Evolutionary conservation across 35 echinoderm and acorn worm species (phyloP).

Genomic region (Chiridota heheva): DNA sequence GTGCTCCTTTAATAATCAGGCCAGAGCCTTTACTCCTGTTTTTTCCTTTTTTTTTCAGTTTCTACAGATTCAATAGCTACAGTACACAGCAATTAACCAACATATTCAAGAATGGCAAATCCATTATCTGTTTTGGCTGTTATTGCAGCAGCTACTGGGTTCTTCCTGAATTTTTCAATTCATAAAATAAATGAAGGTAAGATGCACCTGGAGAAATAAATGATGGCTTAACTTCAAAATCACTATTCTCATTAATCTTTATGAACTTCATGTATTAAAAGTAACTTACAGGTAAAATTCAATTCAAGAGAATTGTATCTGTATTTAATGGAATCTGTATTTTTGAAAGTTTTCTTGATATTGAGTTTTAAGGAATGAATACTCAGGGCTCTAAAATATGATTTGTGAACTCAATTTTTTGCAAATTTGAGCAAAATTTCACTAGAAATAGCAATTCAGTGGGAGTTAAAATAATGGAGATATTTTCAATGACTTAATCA

Average conservation of each 20-base stretch:
- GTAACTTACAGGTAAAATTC: neutral
- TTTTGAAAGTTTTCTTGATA: neutral
- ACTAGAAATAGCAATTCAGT: too few relatives aligned
- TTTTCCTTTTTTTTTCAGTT: too few relatives aligned
- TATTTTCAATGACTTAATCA: too few relatives aligned
- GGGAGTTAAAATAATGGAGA: too few relatives aligned
- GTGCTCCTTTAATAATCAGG: too few relatives aligned
- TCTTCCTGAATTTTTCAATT: slow-evolving; percentile 81
- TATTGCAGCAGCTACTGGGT: slow-evolving; percentile 41
- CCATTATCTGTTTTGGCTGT: slow-evolving; percentile 59
- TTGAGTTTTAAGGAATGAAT: neutral
- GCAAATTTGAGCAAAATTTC: too few relatives aligned
- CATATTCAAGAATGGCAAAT: slow-evolving; percentile 65
- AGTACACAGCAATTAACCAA: too few relatives aligned
- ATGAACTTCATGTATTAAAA: neutral
- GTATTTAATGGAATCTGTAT: neutral
- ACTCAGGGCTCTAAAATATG: too few relatives aligned
- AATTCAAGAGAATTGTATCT: neutral
- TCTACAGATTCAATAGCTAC: too few relatives aligned
- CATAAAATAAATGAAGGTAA: slow-evolving; percentile 96
- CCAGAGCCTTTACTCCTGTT: too few relatives aligned
- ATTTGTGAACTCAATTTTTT: too few relatives aligned
- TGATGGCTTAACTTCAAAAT: neutral
- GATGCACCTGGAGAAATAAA: neutral
- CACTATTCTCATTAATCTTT: neutral